Evolutionary conservation across 2,888 invertebrate species (phyloP).

Genomic region (Caradrina kadenii): DNA sequence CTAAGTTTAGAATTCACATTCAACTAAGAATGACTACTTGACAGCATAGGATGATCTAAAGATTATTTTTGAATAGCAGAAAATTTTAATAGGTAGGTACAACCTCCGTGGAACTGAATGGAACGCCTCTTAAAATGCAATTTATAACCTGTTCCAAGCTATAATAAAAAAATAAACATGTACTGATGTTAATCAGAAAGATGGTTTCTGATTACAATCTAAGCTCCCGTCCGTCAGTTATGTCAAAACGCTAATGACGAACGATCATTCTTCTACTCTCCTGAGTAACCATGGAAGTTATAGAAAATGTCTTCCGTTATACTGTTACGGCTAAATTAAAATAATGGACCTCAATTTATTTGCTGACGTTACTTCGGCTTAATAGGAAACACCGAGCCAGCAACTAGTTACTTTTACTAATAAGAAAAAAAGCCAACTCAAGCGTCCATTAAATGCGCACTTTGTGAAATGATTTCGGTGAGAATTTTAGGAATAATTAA

Average conservation of each 20-base stretch:
- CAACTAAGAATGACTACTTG: conserved; percentile 2
- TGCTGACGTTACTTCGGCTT: conserved; percentile 59
- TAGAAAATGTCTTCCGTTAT: conserved; percentile 60
- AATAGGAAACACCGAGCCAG: conserved; percentile 58
- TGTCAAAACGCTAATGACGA: conserved; percentile 54
- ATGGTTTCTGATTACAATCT: conserved; percentile 45
- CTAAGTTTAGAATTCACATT: conserved; percentile 23
- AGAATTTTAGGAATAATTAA: conserved; percentile 50
- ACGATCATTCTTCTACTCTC: conserved; percentile 49
- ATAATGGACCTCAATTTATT: conserved; percentile 71
- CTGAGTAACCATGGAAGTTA: conserved; percentile 36
- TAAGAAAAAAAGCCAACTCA: conserved; percentile 58
- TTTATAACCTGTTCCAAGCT: conserved; percentile 33
- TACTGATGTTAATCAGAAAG: conserved; percentile 35
- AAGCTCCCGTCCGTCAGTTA: conserved; percentile 48
- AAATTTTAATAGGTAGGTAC: not conserved
- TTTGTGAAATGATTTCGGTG: conserved; percentile 49
- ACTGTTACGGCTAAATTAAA: conserved; percentile 68
- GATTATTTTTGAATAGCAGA: conserved; percentile 13
- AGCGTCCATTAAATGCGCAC: conserved; percentile 45
- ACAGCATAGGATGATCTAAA: conserved; percentile 6
- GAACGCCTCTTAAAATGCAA: conserved; percentile 16
- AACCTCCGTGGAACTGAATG: too few relatives aligned
- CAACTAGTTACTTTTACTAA: conserved; percentile 52
- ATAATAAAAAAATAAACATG: conserved; percentile 26